Percentiles rank a stretch among this genome's conserved stretches.
Evolutionary conservation across 2,797 vertebrate genomes (phyloP).

Genomic region (Sebastes cheni): DNA sequence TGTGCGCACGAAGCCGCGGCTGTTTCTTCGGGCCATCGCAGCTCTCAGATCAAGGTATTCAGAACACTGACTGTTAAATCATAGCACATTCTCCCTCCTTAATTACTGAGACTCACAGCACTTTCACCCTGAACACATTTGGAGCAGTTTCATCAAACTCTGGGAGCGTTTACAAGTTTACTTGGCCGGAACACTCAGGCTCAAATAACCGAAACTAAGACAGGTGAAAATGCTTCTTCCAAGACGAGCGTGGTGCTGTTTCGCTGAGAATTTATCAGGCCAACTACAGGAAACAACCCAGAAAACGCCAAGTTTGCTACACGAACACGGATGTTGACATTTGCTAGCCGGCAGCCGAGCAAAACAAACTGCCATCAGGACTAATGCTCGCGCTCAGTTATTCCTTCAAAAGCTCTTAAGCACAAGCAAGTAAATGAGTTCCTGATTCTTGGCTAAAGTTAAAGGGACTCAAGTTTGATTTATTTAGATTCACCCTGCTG

Average conservation of each 20-base stretch:
- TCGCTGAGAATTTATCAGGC: background rate
- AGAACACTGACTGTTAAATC: background rate
- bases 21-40: conserved; percentile 3
- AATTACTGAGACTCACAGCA: background rate
- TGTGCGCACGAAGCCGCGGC: background rate
- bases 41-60: conserved; percentile 6
- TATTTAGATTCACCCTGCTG: conserved; percentile 36
- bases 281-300: conserved; percentile 1
- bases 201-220: background rate
- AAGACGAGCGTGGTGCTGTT: background rate
- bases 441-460: conserved; percentile 38
- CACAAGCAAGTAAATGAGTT: conserved; percentile 25
- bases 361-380: conserved; percentile 35
- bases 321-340: conserved; percentile 22
- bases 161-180: background rate
- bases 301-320: background rate
- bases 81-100: background rate
- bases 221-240: conserved; percentile 23
- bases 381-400: background rate
- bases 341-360: background rate
- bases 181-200: background rate
- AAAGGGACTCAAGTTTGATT: conserved; percentile 42
- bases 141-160: conserved; percentile 1
- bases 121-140: background rate
- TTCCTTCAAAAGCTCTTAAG: conserved; percentile 19